A percentile compares a stretch with the other conserved stretches of the same genome.
phyloP scores from a whole-genome alignment of 2,113 vertebrate genomes.

The Haplochromis vanheusdeni region DNA sequence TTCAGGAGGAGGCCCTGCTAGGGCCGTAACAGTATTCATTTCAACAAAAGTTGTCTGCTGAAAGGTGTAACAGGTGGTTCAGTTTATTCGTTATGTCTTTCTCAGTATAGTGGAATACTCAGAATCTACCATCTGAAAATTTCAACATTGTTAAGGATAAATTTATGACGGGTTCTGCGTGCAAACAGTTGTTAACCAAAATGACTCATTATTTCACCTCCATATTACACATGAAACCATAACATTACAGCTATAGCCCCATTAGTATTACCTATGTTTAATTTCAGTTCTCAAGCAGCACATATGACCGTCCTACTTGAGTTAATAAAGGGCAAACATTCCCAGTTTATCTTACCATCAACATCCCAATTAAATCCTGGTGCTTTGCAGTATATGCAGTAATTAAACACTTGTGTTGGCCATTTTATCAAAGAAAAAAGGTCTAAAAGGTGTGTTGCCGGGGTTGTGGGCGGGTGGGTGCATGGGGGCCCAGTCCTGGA shows the following conservation, averaged over 20 bases:
- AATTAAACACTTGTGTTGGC: not conserved
- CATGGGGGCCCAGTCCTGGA: no score
- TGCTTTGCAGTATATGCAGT: not conserved
- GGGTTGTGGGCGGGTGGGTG: no score
- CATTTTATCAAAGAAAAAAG: no score
- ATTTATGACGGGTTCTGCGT: not conserved
- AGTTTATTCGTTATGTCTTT: not conserved
- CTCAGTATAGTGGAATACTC: not conserved
- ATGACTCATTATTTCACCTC: not conserved
- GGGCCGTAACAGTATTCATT: not conserved
- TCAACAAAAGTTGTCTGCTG: not conserved
- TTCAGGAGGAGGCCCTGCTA: no score
- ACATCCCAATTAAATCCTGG: not conserved
- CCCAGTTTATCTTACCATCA: not conserved
- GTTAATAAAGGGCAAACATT: not conserved
- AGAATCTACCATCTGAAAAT: not conserved
- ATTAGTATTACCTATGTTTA: not conserved
- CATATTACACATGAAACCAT: not conserved
- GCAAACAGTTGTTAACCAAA: not conserved
- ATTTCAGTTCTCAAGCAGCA: not conserved
- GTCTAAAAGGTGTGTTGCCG: no score
- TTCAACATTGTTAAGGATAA: not conserved
- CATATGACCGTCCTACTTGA: fast-evolving
- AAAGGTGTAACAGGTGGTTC: not conserved
- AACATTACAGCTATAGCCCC: not conserved